Evolutionary conservation across 1,140 invertebrate species (phyloP).

Genomic region (Sesamia nonagrioides): DNA sequence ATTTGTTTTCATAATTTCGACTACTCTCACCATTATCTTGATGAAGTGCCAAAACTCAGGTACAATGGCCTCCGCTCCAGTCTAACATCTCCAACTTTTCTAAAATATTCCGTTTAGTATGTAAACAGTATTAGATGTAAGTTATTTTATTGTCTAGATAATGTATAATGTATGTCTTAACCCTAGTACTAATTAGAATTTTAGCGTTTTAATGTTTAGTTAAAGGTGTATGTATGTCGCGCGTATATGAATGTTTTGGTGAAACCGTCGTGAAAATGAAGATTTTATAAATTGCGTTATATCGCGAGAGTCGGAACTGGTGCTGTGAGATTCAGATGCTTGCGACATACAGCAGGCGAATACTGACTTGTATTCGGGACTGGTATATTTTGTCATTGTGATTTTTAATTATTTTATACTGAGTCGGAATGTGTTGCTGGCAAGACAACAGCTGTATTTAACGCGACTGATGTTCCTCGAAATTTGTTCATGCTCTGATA

Average conservation of each 20-base stretch:
- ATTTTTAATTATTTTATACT: conserved; percentile 83
- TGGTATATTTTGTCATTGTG: conserved; percentile 83
- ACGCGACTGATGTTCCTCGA: conserved; percentile 87
- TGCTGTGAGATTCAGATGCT: conserved; percentile 84
- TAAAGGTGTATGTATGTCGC: conserved; percentile 80
- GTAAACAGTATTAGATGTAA: conserved; percentile 83
- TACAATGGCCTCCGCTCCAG: conserved; percentile 64
- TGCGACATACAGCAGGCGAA: conserved; percentile 78
- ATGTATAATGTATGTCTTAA: conserved; percentile 84
- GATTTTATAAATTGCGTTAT: conserved; percentile 61
- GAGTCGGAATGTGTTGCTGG: conserved; percentile 77
- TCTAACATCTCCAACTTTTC: conserved; percentile 64
- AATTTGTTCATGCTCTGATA: conserved; percentile 75
- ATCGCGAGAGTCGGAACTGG: conserved; percentile 73
- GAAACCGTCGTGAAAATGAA: conserved; percentile 60
- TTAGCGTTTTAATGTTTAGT: conserved; percentile 79
- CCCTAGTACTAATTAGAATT: conserved; percentile 75
- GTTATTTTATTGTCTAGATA: conserved; percentile 85
- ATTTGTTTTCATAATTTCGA: conserved; percentile 31
- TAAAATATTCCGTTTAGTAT: conserved; percentile 82
- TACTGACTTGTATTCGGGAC: conserved; percentile 76
- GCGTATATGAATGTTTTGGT: conserved; percentile 79
- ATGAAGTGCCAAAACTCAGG: conserved; percentile 74
- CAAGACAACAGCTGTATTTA: conserved; percentile 75
- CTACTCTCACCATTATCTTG: conserved; percentile 42